Evolutionary conservation across 2,888 invertebrate species (phyloP).

Genomic region (Odiellus spinosus): DNA sequence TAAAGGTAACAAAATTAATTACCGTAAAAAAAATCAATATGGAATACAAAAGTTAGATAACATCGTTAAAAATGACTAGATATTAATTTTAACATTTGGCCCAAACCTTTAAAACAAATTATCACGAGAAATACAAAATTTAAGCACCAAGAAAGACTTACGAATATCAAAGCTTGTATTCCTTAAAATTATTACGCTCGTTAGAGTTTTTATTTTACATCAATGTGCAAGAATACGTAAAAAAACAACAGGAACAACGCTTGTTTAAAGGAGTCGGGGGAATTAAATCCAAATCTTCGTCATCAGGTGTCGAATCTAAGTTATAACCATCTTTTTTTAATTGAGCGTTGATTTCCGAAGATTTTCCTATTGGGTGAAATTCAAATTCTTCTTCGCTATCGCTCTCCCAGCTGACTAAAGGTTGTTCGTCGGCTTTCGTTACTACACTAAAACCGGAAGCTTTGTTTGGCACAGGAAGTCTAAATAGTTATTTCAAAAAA

Average conservation of each 20-base stretch:
- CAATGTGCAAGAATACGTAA: constrained; percentile 10
- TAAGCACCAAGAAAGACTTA: no score
- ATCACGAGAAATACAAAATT: no score
- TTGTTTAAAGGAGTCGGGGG: constrained; percentile 34
- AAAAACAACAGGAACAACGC: constrained; percentile 31
- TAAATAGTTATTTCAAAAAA: no score
- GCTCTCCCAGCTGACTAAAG: constrained; percentile 42
- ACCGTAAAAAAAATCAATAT: no score
- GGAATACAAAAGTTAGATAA: no score
- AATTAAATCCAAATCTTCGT: constrained; percentile 36
- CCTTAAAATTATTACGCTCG: no score
- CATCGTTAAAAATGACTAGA: no score
- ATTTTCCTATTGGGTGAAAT: constrained; percentile 31
- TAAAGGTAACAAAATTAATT: no score
- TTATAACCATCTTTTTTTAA: constrained; percentile 41
- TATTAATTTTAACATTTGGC: no score
- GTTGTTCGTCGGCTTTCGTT: constrained; percentile 38
- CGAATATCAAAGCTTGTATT: no score
- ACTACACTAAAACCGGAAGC: constrained; percentile 7
- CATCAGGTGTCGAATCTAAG: constrained; percentile 41
- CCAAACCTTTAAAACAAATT: no score
- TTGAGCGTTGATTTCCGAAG: constrained; percentile 39
- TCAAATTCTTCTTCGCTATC: constrained; percentile 33
- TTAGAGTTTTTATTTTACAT: no score
- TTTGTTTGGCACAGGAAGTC: constrained; percentile 13